Base-by-base conservation (phyloP, 2,113 vertebrate species). In the Gadus chalcogrammus region DNA sequence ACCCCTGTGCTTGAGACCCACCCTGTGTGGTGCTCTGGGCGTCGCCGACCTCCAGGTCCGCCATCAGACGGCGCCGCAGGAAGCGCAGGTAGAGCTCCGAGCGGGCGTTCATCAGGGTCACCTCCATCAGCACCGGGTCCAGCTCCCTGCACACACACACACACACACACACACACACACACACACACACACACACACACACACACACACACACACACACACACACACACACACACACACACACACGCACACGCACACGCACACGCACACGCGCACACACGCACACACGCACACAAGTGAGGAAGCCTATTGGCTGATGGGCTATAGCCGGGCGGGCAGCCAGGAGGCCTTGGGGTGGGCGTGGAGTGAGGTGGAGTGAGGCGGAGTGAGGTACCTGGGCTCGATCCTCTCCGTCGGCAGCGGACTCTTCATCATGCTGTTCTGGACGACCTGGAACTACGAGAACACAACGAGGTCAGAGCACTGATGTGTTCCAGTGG, bases 71-170 rank as follows among this genome's bases (percentile, higher is more conserved):
- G 4, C 95, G 95, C 65, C 92, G 94, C 81, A 99, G 80, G 84
- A 99, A 99, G 55, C 96, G 93, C 73, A 99, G 73, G 85, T 99
- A 99, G n/a, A 99, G 92, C 80, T 98, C 97, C 0, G 95, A 94
- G 59, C 95, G 92, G 0, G 97, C 94, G 0, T 97, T 99, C 97
- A 99, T 98, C 80, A 99, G 80, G 8, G 95, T 96, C n/a, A 99
- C 96, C 77, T 99, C 97, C 27, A 94, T 89, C 78, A 99, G 88
- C 17, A 99, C 90, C 0, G 97, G 95, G 80, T 99, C 97, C 75
- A 98, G 88, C 65, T 99, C 97, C 86, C 97, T 99, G 78, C 79
- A 73, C 0, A 8, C 24, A 20, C 28, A 75, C 52, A 53, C 27
- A 64, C 35, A 55, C 68, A 5, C 68, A n/a, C 52, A 62, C 61